Percentiles rank a stretch among this genome's conserved stretches.
Evolutionary conservation across 2,797 vertebrate genomes (phyloP).

Genomic region (Scolopax rusticola): DNA sequence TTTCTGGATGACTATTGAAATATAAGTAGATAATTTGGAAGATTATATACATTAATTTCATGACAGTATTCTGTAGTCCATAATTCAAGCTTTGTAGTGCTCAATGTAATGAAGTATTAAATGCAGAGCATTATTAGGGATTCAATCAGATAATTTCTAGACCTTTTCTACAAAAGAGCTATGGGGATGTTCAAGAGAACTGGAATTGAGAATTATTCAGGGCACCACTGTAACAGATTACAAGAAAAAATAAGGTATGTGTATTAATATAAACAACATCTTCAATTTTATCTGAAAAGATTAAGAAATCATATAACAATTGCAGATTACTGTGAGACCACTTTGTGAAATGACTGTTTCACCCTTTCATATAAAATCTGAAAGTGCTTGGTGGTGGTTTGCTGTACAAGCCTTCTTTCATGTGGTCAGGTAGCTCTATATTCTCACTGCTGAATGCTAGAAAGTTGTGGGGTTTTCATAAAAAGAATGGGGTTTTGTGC

Average conservation of each 20-base stretch:
- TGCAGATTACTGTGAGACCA: not conserved
- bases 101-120: not conserved
- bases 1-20: not conserved
- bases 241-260: not conserved
- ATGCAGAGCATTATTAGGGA: not conserved
- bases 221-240: not conserved
- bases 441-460: not conserved
- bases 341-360: not conserved
- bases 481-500: not conserved
- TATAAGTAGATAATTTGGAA: not conserved
- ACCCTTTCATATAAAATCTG: not conserved
- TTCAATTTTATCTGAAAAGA: not conserved
- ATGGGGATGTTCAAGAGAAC: not conserved
- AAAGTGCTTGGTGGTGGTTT: not conserved
- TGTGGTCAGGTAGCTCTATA: fast-evolving
- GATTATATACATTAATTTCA: not conserved
- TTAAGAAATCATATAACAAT: not conserved
- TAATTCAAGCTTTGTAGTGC: not conserved
- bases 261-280: not conserved
- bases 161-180: not conserved
- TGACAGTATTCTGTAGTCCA: not conserved
- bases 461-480: not conserved
- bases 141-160: not conserved
- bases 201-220: not conserved
- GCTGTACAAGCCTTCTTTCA: not conserved